Conservation (phyloP, 2,888 invertebrate genomes). For the Drosophila paramelanica region DNA sequence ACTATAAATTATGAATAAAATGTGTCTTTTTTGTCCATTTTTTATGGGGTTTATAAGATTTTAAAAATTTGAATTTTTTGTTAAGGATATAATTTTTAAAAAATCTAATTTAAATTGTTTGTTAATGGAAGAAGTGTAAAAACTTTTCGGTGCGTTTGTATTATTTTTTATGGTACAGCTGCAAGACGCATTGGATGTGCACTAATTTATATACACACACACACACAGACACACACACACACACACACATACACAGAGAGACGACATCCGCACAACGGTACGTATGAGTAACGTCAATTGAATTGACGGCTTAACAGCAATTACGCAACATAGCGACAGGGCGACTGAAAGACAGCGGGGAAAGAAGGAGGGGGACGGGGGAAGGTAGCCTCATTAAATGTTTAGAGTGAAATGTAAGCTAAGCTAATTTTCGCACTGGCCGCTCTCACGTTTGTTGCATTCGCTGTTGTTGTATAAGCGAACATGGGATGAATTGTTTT, state of each 20-base stretch:
- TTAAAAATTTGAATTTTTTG: background rate
- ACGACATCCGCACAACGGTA: constrained; percentile 63
- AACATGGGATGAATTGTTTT: constrained; percentile 23
- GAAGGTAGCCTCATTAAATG: constrained; percentile 49
- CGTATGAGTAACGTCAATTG: constrained; percentile 74
- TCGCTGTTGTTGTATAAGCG: constrained; percentile 36
- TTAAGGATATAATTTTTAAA: no score
- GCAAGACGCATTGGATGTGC: constrained; percentile 33
- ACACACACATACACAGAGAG: constrained; percentile 1
- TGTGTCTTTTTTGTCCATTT: background rate
- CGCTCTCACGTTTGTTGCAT: constrained; percentile 39
- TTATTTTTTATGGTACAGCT: constrained; percentile 13
- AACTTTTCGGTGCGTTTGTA: background rate
- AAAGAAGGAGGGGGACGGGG: background rate
- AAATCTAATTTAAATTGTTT: background rate
- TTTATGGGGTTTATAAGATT: no score
- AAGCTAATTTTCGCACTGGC: constrained; percentile 48
- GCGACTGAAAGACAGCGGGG: constrained; percentile 11
- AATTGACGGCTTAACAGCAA: constrained; percentile 72
- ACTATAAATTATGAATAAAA: no score
- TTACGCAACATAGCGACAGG: constrained; percentile 59
- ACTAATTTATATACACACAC: constrained; percentile 43
- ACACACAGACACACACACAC: constrained; percentile 12
- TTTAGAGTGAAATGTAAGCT: constrained; percentile 55
- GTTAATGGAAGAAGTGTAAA: constrained; percentile 1